Base-by-base conservation (phyloP, 1,140 invertebrate species). In the Protaetia brevitarsis region DNA sequence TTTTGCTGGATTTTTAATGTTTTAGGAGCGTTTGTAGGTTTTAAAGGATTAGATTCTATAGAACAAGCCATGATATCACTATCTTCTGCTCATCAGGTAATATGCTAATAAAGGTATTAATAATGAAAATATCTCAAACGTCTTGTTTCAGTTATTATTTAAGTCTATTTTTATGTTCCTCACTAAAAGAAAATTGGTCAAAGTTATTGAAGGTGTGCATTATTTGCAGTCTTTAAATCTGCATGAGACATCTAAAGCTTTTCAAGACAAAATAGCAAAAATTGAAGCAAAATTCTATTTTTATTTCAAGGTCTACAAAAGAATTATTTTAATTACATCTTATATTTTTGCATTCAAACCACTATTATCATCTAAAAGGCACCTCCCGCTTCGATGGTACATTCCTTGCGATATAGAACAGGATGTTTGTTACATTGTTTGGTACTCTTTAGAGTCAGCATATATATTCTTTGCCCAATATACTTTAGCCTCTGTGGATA, bases 401-500 rank as follows among this genome's bases (percentile, higher is more conserved):
- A 51, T 11, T 19, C 41, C 41, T 51, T 51, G 41, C 19, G 16
- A 51, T 23, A 23, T 19, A 51, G 26, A 2, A 23, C 7, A 23
- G 21, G 26, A 51, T 23, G 21, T 23, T 19, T 51, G 41, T 8
- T 51, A 51, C 26, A 23, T 23, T 1, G 11, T 11, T 19, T 51
- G 41, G 41, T 51, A 51, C 41, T 2, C 26, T 19, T 51, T 16
- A 23, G 41, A 51, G 2, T 51, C 41, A 8, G 16, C 5, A 1
- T 51, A 51, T 51, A 51, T 51, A 23, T 23, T 51, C 7, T 51
- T 51, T 51, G 41, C 41, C 19, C 41, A 51, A 51, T 51, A 51
- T 6, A 51, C 41, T 8, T 23, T 23, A 51, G 41, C 41, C 26
- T 51, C 41, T 3, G 26, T 51, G 41, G 41, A 51, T 26, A 51